These are phyloP conservation scores for Drosophila austrosaltans DNA, from an alignment of 2,888 invertebrate genomes.

Conservation along the genomic window DNA sequence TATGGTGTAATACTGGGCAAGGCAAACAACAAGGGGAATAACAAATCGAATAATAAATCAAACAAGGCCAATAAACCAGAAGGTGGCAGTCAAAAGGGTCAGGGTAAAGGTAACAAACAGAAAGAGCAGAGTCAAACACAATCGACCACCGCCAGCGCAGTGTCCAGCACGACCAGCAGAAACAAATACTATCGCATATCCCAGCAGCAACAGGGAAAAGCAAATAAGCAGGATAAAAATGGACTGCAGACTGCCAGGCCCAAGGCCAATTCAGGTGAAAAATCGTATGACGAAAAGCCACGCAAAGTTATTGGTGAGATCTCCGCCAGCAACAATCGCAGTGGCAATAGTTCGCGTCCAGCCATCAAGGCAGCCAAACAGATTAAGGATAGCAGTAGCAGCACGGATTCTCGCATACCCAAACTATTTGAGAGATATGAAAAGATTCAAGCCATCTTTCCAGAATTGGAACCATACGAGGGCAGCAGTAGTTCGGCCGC, in stretches of 20 bases:
- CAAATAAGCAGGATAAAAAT: conserved; percentile 61
- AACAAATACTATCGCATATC: conserved; percentile 82
- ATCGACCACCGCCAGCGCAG: conserved; percentile 59
- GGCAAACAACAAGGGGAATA: conserved; percentile 55
- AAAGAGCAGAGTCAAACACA: conserved; percentile 50
- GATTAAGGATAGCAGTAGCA: conserved; percentile 80
- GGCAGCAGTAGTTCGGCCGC: conserved; percentile 54
- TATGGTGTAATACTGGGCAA: conserved; percentile 78
- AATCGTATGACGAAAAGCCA: conserved; percentile 66
- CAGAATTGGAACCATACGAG: conserved; percentile 86
- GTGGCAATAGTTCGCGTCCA: conserved; percentile 36
- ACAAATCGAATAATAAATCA: conserved; percentile 52
- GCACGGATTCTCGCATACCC: conserved; percentile 86
- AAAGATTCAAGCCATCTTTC: conserved; percentile 91
- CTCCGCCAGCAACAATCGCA: conserved; percentile 28
- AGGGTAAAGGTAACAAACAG: conserved; percentile 56
- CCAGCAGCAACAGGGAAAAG: conserved; percentile 62
- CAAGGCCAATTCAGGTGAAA: conserved; percentile 69
- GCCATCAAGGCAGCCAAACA: conserved; percentile 82
- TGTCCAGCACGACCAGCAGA: conserved; percentile 62
- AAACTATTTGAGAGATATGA: conserved; percentile 89
- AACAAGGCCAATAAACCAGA: conserved; percentile 46
- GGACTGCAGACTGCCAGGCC: conserved; percentile 59
- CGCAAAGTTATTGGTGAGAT: conserved; percentile 78
- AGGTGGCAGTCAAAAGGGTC: conserved; percentile 50